A percentile compares a stretch with the other conserved stretches of the same genome.
Conservation (phyloP, 2,888 invertebrate genomes). For the Hydraecia micacea region DNA sequence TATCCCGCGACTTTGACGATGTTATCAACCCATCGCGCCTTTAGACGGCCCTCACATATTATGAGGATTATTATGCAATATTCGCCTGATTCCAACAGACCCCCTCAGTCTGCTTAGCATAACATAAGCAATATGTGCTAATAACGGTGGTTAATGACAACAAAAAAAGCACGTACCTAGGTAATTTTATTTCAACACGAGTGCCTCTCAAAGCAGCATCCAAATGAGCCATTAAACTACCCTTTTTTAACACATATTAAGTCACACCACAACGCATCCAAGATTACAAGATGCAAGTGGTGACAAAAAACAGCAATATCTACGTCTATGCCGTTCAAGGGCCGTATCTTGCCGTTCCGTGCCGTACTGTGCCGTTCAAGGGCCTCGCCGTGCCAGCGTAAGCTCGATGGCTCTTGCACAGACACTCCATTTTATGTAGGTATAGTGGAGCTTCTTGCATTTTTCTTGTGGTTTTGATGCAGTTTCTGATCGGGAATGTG, state of each 20-base stretch:
- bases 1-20: neutral
- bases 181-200: slow-evolving; percentile 2
- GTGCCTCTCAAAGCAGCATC: neutral
- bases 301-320: slow-evolving; percentile 53
- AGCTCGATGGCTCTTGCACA: slow-evolving; percentile 54
- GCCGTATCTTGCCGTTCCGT: slow-evolving; percentile 41
- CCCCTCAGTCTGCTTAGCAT: neutral
- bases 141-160: too few species aligned
- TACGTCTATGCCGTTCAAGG: slow-evolving; percentile 46
- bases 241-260: slow-evolving; percentile 40
- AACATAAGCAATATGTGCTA: neutral
- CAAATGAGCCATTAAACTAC: slow-evolving; percentile 19
- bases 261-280: slow-evolving; percentile 26
- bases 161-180: neutral
- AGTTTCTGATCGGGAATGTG: slow-evolving; percentile 1
- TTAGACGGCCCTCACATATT: neutral
- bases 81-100: neutral
- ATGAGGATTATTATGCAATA: neutral
- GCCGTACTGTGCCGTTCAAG: slow-evolving; percentile 42
- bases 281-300: slow-evolving; percentile 15
- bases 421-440: slow-evolving; percentile 31
- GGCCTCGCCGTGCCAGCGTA: slow-evolving; percentile 30
- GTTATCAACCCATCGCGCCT: neutral
- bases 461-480: slow-evolving; percentile 24
- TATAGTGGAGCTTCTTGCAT: slow-evolving; percentile 35